Percentiles rank a stretch among this genome's conserved stretches.
phyloP scores from a whole-genome alignment of 2,113 vertebrate genomes.

The Melanerpes aurifrons region DNA sequence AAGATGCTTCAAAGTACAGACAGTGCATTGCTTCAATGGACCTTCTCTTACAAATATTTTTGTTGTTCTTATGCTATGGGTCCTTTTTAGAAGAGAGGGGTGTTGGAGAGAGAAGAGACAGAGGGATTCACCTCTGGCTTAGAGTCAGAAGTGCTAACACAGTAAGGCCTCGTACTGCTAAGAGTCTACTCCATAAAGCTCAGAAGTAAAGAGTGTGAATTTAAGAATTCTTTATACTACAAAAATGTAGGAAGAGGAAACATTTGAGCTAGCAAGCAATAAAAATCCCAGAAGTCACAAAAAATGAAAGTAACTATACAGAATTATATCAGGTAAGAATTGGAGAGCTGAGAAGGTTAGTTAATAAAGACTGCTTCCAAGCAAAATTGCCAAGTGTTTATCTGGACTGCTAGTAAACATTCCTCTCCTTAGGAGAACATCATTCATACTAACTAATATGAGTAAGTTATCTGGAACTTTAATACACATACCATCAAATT shows the following conservation, averaged over 20 bases:
- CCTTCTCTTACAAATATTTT: background rate
- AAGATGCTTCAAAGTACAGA: background rate
- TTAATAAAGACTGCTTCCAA: background rate
- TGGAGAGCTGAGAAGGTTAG: background rate
- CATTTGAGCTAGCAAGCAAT: background rate
- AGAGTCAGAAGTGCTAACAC: background rate
- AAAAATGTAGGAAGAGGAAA: background rate
- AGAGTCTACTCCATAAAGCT: background rate
- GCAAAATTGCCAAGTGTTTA: background rate
- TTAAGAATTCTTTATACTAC: background rate
- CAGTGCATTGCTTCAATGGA: background rate
- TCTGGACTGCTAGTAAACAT: background rate
- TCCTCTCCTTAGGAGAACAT: background rate
- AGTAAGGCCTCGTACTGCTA: background rate
- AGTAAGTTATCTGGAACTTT: background rate
- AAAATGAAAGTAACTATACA: background rate
- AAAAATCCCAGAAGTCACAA: background rate
- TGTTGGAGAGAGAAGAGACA: background rate
- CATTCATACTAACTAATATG: background rate
- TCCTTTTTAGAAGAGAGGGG: background rate
- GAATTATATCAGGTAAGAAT: background rate
- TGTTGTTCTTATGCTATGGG: background rate
- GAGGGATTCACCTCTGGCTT: background rate
- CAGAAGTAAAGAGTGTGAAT: background rate
- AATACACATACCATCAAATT: background rate